Conservation (phyloP, 2,113 vertebrate species). For the Pungitius pungitius region DNA sequence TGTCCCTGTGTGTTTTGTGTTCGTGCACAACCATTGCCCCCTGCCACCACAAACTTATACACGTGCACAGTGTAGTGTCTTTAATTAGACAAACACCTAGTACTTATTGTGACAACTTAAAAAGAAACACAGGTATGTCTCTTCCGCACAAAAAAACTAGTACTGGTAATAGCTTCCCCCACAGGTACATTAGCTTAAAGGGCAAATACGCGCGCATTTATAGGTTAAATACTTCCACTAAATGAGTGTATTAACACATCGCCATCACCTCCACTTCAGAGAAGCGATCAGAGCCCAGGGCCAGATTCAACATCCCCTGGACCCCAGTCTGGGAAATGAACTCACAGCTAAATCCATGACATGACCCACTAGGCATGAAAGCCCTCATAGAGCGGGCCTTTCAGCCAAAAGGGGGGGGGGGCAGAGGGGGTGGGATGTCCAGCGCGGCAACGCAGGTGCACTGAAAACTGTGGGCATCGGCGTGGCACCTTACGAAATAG, state of each 20-base stretch:
- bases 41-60: constrained; percentile 33
- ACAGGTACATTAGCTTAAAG: constrained; percentile 23
- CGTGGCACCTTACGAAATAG: background rate
- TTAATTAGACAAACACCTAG: constrained; percentile 39
- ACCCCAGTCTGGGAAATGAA: constrained; percentile 66
- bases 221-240: constrained; percentile 41
- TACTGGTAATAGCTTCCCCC: constrained; percentile 21
- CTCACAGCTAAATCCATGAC: constrained; percentile 70
- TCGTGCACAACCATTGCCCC: constrained; percentile 29
- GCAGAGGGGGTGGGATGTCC: constrained; percentile 47
- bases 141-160: constrained; percentile 5
- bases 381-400: constrained; percentile 56
- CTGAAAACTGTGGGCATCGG: constrained; percentile 5
- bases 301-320: constrained; percentile 74
- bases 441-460: constrained; percentile 44
- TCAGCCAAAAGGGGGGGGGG: constrained; percentile 20
- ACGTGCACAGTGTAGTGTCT: constrained; percentile 38
- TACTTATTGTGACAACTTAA: background rate
- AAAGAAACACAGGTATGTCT: constrained; percentile 13
- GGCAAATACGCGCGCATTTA: constrained; percentile 15
- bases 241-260: constrained; percentile 60
- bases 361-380: constrained; percentile 67
- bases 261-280: constrained; percentile 65
- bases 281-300: constrained; percentile 48
- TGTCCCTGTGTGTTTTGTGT: constrained; percentile 27